Evolutionary conservation across 2,888 invertebrate species (phyloP).

Genomic region (Drosophila barbarae): DNA sequence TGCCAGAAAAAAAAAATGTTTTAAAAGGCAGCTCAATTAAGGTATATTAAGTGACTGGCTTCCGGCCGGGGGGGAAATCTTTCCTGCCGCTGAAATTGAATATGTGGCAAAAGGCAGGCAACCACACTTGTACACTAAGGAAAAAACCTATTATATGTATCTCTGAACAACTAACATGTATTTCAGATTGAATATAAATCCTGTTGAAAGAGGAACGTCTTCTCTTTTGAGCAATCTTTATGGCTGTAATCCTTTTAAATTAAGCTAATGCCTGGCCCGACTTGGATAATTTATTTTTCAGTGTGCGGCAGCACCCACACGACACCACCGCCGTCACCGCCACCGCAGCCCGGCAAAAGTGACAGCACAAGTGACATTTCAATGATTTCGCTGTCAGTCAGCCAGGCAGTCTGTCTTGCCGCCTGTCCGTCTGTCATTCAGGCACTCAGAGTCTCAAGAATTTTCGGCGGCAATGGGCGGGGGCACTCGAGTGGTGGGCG

Average conservation of each 20-base stretch:
- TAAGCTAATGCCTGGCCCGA: background rate
- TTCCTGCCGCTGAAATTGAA: conserved; percentile 39
- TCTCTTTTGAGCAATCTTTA: background rate
- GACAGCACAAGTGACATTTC: conserved; percentile 59
- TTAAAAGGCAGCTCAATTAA: conserved; percentile 38
- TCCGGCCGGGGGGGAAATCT: conserved; percentile 24
- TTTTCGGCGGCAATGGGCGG: background rate
- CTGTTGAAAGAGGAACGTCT: background rate
- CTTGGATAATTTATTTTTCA: background rate
- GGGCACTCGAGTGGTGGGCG: conserved; percentile 10
- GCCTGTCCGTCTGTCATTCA: conserved; percentile 20
- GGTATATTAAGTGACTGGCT: conserved; percentile 43
- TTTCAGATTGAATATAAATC: background rate
- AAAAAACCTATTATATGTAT: background rate
- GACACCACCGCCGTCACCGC: conserved; percentile 2
- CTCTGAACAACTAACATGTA: background rate
- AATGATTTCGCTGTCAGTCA: conserved; percentile 58
- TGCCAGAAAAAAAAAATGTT: background rate
- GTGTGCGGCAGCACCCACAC: conserved; percentile 14
- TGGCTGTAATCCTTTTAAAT: background rate
- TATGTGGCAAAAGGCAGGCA: conserved; percentile 28
- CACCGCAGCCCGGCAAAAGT: conserved; percentile 37
- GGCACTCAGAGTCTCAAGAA: conserved; percentile 34
- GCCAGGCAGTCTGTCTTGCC: conserved; percentile 24
- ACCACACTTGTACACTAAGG: background rate